phyloP scores from a whole-genome alignment of 1,140 invertebrate species.

The Diabrotica virgifera region DNA sequence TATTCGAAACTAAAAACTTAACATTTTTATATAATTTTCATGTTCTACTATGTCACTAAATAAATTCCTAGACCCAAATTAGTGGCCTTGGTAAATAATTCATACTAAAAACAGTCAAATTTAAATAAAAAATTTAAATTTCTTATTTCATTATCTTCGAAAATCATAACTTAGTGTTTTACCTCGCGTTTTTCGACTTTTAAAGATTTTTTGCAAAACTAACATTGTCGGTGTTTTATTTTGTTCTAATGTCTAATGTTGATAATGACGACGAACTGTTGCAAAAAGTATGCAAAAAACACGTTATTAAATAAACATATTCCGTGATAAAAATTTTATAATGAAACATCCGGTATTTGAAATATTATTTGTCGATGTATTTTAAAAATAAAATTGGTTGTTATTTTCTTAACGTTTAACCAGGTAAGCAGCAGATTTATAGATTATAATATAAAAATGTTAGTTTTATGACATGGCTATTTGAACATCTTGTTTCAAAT shows the following conservation, averaged over 20 bases:
- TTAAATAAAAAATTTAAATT: not conserved
- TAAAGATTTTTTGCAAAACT: not conserved
- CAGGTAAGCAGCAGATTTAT: no score
- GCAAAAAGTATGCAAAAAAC: not conserved
- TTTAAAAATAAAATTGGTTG: not conserved
- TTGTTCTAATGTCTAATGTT: not conserved
- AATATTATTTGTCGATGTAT: not conserved
- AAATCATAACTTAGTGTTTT: not conserved
- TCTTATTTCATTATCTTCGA: not conserved
- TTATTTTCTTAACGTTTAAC: no score
- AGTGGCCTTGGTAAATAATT: not conserved
- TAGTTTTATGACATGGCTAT: no score
- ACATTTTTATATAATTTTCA: not conserved
- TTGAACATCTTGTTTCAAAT: no score
- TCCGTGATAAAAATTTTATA: not conserved
- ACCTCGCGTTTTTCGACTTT: not conserved
- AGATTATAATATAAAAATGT: no score
- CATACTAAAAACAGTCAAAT: not conserved
- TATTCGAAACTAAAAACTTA: no score
- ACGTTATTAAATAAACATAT: conserved; percentile 1
- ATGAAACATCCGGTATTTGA: not conserved
- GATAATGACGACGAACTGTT: not conserved
- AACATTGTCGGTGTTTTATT: not conserved
- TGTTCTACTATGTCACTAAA: not conserved
- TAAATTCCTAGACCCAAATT: not conserved